Evolutionary conservation across 2,113 vertebrate genomes (phyloP), one percentile per base, ranked within the genome.

Genomic region (Atlantisia rogersi): DNA sequence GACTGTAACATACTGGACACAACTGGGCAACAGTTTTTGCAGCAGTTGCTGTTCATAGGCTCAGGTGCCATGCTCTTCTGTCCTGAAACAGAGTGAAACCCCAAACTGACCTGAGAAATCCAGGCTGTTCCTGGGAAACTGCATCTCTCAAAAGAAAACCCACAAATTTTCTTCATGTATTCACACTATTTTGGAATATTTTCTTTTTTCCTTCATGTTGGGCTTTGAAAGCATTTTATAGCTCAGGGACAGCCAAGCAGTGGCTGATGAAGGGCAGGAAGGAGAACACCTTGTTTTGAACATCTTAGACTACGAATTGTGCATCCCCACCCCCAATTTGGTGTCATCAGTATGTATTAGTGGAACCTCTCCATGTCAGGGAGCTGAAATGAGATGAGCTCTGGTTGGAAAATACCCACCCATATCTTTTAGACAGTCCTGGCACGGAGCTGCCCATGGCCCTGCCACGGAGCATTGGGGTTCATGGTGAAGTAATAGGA

Each of bases 391-490:
- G 12, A 74, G 22, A 64, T 20, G 12, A 86, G 35, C 26, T 68
- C 20, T 26, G 26, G 5, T 6, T 48, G 58, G 42, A n/a, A 90
- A 85, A 88, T 31, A 92, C 19, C 28, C 53, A 53, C n/a, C 32
- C 8, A 0, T 3, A n/a, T 10, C 37, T 79, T 68, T 62, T 10
- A 42, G 52, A 19, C 46, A 70, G n/a, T 24, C 40, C 42, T 67
- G 50, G 35, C 22, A 31, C 0, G 1, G 35, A 46, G 17, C 1
- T 83, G 31, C 55, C 73, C 55, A 9, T 2, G 10, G 12, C 20
- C 32, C 26, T 39, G 44, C 31, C 10, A 7, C 20, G 44, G 35
- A 52, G 50, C 11, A 5, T 1, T 70, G 60, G 44, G 10, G 6
- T 16, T 73, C 71, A 28, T 4, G 1, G 50, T 39, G 46, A 68